These are phyloP conservation scores for Vimba vimba DNA, from an alignment of 2,113 vertebrate genomes.

Conservation along the genomic window DNA sequence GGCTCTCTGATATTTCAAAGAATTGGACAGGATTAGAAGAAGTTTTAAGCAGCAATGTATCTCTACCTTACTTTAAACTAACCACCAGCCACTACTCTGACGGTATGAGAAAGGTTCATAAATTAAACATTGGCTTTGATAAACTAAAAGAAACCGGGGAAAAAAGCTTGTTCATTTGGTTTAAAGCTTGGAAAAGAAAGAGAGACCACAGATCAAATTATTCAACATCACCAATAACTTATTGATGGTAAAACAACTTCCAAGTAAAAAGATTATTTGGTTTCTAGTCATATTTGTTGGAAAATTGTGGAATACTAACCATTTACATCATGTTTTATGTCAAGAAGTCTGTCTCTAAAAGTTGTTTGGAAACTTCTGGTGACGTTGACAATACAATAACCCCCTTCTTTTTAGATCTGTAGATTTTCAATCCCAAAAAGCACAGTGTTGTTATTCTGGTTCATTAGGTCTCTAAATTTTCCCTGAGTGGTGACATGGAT, in stretches of 20 bases:
- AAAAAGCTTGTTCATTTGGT: background rate
- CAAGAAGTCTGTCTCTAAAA: background rate
- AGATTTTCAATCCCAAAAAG: background rate
- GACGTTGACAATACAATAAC: background rate
- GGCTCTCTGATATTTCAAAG: slow-evolving; percentile 36
- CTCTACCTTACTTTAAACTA: slow-evolving; percentile 2
- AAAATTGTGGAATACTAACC: background rate
- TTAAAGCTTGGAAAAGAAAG: background rate
- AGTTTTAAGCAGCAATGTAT: slow-evolving; percentile 7
- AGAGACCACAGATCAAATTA: background rate
- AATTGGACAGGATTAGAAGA: slow-evolving; percentile 21
- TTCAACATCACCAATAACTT: background rate
- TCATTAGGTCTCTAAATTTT: background rate
- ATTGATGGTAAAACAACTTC: background rate
- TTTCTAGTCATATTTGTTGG: background rate
- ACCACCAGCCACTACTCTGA: slow-evolving; percentile 6
- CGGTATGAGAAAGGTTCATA: slow-evolving; percentile 14
- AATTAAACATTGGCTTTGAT: slow-evolving; percentile 34
- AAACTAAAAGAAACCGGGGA: background rate
- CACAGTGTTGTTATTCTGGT: background rate
- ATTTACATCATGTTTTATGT: background rate
- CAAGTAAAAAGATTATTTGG: background rate
- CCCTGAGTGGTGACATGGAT: background rate
- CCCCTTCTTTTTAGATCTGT: background rate
- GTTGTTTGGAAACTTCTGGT: background rate